Percentiles rank a stretch among this genome's conserved stretches.
phyloP scores from a whole-genome alignment of 2,797 vertebrate species.

The Mycteria americana region DNA sequence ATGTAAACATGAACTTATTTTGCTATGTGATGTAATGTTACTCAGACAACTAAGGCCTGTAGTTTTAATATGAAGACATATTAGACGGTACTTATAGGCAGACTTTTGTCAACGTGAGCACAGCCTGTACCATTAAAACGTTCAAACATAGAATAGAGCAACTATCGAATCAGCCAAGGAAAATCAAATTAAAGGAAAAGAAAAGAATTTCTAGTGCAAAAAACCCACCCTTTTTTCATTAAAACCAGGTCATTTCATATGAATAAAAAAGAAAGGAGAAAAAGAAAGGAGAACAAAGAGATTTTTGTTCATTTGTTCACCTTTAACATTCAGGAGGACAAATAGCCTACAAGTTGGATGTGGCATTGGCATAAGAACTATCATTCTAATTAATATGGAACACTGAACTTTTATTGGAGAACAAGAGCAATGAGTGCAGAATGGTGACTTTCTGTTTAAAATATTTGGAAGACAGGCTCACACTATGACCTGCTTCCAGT shows the following conservation, averaged over 20 bases:
- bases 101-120: neutral
- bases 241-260: neutral
- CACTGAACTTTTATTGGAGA: constrained; percentile 12
- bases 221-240: fast-evolving
- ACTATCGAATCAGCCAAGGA: neutral
- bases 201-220: neutral
- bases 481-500: constrained; percentile 72
- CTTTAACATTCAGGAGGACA: constrained; percentile 17
- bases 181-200: neutral
- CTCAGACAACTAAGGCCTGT: neutral
- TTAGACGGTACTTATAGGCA: neutral
- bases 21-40: neutral
- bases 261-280: constrained; percentile 1
- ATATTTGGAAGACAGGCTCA: constrained; percentile 64
- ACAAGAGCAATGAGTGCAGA: constrained; percentile 3
- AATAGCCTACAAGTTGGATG: neutral
- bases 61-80: neutral
- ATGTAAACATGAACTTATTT: neutral
- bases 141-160: neutral
- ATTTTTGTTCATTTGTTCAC: neutral
- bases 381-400: constrained; percentile 1
- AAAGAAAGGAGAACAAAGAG: neutral
- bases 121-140: neutral
- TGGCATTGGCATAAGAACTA: neutral
- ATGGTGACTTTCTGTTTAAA: constrained; percentile 69